Percentiles rank a stretch among this genome's conserved stretches.
Evolutionary conservation across 2,797 vertebrate species (phyloP).

Genomic region (Vipera ursinii): DNA sequence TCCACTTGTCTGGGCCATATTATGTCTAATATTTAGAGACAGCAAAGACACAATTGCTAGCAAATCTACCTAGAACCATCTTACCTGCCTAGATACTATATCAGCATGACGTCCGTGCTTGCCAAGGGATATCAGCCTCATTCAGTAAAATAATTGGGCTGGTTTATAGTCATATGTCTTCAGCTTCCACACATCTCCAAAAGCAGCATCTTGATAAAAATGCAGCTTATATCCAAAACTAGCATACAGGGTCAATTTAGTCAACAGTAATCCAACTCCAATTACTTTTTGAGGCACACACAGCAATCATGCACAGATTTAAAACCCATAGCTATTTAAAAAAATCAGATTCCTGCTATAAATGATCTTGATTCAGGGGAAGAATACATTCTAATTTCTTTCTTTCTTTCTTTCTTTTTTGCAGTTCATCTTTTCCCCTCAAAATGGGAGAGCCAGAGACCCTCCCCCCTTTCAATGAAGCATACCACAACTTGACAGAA

Average conservation of each 20-base stretch:
- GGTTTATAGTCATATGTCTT: background rate
- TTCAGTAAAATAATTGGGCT: background rate
- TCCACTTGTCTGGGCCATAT: background rate
- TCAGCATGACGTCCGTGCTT: background rate
- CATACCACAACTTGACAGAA: constrained; percentile 71
- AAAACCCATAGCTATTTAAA: background rate
- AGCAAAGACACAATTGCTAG: background rate
- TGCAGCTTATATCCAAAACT: background rate
- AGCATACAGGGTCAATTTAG: background rate
- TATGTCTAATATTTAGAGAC: background rate
- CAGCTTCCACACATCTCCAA: background rate
- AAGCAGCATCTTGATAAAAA: background rate
- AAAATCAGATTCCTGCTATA: background rate
- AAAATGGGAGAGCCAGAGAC: constrained; percentile 45
- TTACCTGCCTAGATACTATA: background rate
- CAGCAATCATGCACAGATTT: background rate
- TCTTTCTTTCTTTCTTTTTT: constrained; percentile 11
- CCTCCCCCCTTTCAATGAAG: background rate
- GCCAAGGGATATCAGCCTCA: background rate
- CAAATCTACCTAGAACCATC: background rate
- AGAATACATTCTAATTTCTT: background rate
- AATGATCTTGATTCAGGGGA: background rate
- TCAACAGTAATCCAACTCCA: background rate
- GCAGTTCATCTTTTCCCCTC: constrained; percentile 33
- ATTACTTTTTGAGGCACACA: background rate